These are phyloP conservation scores for Palaemon carinicauda DNA, from an alignment of 1,140 invertebrate genomes.

Conservation along the genomic window DNA sequence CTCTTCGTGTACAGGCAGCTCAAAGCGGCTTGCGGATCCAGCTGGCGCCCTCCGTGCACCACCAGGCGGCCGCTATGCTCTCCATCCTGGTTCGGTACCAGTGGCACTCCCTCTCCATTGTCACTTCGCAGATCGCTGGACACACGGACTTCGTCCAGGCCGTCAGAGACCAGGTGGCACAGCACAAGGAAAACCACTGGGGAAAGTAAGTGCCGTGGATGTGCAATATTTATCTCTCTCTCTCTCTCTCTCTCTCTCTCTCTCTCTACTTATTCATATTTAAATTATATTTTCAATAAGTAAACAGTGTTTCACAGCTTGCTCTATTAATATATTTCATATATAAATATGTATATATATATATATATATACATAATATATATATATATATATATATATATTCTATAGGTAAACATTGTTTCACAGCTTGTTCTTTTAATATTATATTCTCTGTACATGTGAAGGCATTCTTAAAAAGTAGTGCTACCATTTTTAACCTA, in stretches of 20 bases:
- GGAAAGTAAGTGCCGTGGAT: conserved; percentile 38
- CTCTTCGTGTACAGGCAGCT: conserved; percentile 27
- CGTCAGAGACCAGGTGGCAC: conserved; percentile 73
- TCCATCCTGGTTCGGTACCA: conserved; percentile 93
- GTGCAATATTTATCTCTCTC: not conserved
- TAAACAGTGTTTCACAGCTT: too few species aligned
- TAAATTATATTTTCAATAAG: too few species aligned
- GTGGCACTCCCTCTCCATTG: conserved; percentile 95
- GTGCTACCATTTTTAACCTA: too few species aligned
- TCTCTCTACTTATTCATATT: too few species aligned
- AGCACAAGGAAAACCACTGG: conserved; percentile 41
- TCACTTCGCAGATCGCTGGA: conserved; percentile 83
- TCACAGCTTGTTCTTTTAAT: too few species aligned
- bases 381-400: too few species aligned
- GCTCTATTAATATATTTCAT: too few species aligned
- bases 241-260: not conserved
- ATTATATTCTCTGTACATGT: too few species aligned
- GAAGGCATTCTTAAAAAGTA: too few species aligned
- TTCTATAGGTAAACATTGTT: too few species aligned
- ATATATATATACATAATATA: too few species aligned
- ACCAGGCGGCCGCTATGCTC: conserved; percentile 89
- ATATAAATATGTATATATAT: too few species aligned
- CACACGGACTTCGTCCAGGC: conserved; percentile 95
- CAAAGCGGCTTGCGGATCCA: conserved; percentile 74
- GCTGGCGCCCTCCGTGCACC: conserved; percentile 90